phyloP scores from a whole-genome alignment of 1,140 invertebrate genomes.

The Melanaphis sacchari region DNA sequence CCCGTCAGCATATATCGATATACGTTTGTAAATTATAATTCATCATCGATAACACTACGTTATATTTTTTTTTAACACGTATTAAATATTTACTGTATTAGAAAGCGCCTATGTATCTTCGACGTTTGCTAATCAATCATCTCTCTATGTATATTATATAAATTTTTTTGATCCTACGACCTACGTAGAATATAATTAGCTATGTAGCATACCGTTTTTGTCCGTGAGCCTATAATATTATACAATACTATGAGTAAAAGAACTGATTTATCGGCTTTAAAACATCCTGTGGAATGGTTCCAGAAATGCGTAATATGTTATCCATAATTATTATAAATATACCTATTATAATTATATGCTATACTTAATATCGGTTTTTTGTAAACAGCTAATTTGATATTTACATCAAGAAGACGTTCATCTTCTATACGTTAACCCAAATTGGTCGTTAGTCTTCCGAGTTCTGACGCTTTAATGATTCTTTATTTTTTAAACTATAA shows the following conservation, averaged over 20 bases:
- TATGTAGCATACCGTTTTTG: background rate
- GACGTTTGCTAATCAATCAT: background rate
- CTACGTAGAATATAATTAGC: background rate
- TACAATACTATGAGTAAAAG: background rate
- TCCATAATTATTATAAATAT: too few species aligned
- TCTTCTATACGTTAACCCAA: background rate
- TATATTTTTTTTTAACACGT: background rate
- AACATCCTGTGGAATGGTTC: background rate
- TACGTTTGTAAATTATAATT: background rate
- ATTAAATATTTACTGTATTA: too few species aligned
- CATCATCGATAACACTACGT: background rate
- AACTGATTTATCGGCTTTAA: background rate
- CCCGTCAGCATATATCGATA: background rate
- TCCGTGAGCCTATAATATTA: background rate
- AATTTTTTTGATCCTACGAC: background rate
- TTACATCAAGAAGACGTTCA: background rate
- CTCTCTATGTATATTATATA: background rate
- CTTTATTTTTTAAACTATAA: background rate
- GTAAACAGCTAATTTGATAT: too few species aligned
- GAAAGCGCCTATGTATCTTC: background rate
- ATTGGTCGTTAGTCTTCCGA: background rate
- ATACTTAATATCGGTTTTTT: background rate
- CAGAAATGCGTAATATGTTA: background rate
- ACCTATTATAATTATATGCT: background rate
- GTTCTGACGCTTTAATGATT: too few species aligned